Base-by-base conservation (phyloP, 2,797 vertebrate species). In the Scolopax rusticola region DNA sequence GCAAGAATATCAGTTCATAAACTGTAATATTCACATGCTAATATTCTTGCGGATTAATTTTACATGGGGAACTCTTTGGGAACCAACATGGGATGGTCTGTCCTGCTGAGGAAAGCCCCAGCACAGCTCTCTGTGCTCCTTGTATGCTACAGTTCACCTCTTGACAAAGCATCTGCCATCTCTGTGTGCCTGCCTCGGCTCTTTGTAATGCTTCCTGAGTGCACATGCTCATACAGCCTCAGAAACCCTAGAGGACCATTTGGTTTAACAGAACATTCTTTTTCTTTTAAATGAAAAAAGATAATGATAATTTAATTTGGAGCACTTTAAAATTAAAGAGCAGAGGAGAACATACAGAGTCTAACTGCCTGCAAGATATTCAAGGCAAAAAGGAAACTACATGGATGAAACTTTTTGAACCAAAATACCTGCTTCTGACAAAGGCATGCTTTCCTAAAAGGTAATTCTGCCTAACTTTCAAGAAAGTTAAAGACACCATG, bases 31-130 rank as follows among this genome's bases (percentile, higher is more conserved):
- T 95, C 30, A 71, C 40, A 85, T 89, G 57, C 45, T 85, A 89
- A 92, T 93, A 81, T 54, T 15, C 43, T 64, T 73, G 19, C 38
- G 85, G 87, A 81, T 84, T 53, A 93, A 89, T 93, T 96, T 83
- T 87, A 81, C 61, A 69, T 21, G 11, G 36, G 16, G 3, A 92
- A 76, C 40, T 89, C n/a, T 61, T n/a, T 56, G 43, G 71, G 60
- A 95, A 87, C 15, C 30, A 68, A 77, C 1, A 3, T 2, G 16
- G 27, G 40, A 47, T 40, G 60, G 47, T 40, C 41, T 67, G 32
- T 54, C n/a, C 54, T 82, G 32, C 36, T 74, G 79, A 77, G 80
- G 43, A 77, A 86, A 77, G 19, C 20, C 40, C 19, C 25, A 75
- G 41, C 9, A 15, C 43, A 88, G 36, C 8, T 56, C 45, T 67